Base-by-base conservation (phyloP, 2,113 vertebrate species). In the Varanus salvator region DNA sequence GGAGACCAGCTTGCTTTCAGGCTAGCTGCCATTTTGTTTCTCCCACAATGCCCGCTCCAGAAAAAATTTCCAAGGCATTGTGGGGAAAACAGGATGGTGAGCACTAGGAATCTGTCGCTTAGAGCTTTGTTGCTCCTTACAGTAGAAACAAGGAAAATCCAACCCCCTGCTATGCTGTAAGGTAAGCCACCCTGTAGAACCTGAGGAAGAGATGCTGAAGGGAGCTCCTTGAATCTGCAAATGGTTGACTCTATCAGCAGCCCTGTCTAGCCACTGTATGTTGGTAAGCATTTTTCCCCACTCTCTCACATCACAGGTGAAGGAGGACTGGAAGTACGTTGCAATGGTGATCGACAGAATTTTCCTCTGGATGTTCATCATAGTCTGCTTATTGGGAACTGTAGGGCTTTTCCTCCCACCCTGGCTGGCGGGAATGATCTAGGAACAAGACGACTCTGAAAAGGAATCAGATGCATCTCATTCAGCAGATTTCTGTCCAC, bases 341-440 rank as follows among this genome's bases (percentile, higher is more conserved):
- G 99, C 99, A 1, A 99, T 99, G 99, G 99, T 99, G 95, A 98
- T 99, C 23, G 99, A 99, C 97, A 97, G 99, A 91, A 99, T 99
- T 95, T 99, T 99, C 95, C 98, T 99, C 90, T 99, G 99, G 99
- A 98, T 99, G 98, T 99, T 99, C 95, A 96, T 99, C 91, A 95
- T 99, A 1, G 98, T 99, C 91, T 99, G 99, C 84, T 96, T 99
- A 92, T 97, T 99, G 97, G 99, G 99, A 77, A 99, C 99, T 0
- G 97, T 98, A 2, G 99, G 99, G 85, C 98, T 99, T 76, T 99
- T 99, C 94, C 98, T 99, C 78, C 99, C 99, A 0, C 98, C 99
- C 0, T 99, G 99, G 99, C 93, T 99, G 96, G 99, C 99, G 48
- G 99, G 99, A 95, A 99, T 99, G 99, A 99, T 99, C 95, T 98